phyloP scores from a whole-genome alignment of 2,797 vertebrate genomes.

The Fundulus diaphanus region DNA sequence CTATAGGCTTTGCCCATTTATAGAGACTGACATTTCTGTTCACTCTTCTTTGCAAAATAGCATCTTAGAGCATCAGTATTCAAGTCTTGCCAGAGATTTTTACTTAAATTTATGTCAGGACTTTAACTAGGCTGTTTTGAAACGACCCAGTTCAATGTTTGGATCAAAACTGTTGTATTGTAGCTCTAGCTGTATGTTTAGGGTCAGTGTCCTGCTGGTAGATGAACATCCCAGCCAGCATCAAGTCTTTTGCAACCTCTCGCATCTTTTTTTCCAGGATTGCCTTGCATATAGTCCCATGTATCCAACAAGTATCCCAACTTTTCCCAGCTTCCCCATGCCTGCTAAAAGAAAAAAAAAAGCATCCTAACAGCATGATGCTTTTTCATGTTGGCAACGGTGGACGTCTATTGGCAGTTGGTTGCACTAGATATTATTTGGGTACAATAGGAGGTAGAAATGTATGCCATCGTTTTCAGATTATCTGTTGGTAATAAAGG shows the following conservation, averaged over 20 bases:
- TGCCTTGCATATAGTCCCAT: not conserved
- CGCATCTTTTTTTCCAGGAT: not conserved
- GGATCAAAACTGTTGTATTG: not conserved
- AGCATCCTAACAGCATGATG: not conserved
- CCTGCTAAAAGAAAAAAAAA: not conserved
- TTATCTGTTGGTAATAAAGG: not conserved
- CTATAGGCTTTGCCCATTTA: not conserved
- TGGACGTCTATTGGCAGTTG: not conserved
- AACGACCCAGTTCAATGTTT: not conserved
- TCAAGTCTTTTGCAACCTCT: not conserved
- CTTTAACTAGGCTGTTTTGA: not conserved
- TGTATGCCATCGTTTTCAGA: not conserved
- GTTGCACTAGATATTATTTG: not conserved
- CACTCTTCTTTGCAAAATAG: not conserved
- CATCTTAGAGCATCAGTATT: not conserved
- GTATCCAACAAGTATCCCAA: not conserved
- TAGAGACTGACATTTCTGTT: not conserved
- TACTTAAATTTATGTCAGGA: not conserved
- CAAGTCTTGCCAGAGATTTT: not conserved
- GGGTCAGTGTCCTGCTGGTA: not conserved
- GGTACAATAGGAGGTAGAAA: not conserved
- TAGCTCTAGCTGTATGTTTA: not conserved
- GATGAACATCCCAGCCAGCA: not conserved
- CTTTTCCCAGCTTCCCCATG: not conserved
- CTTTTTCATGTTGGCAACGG: not conserved